phyloP scores from a whole-genome alignment of 2,888 invertebrate species.

The Eledona agricola region DNA sequence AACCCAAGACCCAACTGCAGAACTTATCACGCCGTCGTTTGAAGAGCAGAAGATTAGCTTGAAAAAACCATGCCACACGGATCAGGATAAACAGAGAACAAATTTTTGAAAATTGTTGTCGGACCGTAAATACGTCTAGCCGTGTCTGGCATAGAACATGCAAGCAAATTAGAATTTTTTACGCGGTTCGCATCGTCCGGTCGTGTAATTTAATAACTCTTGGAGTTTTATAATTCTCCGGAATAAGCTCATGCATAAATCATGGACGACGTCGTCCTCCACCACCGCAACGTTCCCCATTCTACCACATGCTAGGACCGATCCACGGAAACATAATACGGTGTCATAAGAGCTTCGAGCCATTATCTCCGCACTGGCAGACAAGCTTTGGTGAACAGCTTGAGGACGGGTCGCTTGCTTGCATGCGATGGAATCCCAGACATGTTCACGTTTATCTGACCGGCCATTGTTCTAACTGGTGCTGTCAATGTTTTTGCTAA shows the following conservation, averaged over 20 bases:
- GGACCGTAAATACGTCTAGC: no score
- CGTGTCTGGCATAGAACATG: no score
- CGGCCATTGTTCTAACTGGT: constrained; percentile 37
- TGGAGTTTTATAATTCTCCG: constrained; percentile 18
- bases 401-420: constrained; percentile 19
- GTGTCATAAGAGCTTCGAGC: constrained; percentile 24
- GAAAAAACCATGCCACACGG: no score
- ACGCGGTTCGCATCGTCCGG: constrained; percentile 24
- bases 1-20: no score
- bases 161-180: no score
- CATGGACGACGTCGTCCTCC: constrained; percentile 13
- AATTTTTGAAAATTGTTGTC: no score
- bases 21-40: no score
- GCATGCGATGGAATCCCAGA: constrained; percentile 33
- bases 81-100: no score
- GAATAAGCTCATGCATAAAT: constrained; percentile 26
- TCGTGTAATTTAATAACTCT: constrained; percentile 22
- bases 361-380: constrained; percentile 24
- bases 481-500: constrained; percentile 32
- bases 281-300: constrained; percentile 9
- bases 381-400: constrained; percentile 21
- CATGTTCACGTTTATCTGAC: constrained; percentile 37
- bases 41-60: no score
- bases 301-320: constrained; percentile 24
- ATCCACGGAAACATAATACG: constrained; percentile 28